These are phyloP conservation scores for Erpetoichthys calabaricus DNA, from an alignment of 2,797 vertebrate species.

Conservation along the genomic window DNA sequence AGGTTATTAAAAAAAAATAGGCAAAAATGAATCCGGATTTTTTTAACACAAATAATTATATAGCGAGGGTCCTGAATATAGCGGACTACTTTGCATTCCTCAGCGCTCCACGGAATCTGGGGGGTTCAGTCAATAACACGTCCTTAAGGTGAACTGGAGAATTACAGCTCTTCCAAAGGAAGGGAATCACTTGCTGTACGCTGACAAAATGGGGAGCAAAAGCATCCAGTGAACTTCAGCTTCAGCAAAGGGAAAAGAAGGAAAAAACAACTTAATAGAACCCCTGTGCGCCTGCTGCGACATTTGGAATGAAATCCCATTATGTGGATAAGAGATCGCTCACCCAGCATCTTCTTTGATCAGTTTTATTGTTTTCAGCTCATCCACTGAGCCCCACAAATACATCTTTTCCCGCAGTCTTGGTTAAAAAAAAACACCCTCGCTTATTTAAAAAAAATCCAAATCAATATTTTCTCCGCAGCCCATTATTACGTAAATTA, in stretches of 20 bases:
- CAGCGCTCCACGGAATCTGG: conserved; percentile 42
- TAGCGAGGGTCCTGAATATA: conserved; percentile 50
- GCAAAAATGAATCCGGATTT: conserved; percentile 20
- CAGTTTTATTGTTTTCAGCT: too few species aligned
- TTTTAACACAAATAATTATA: conserved; percentile 19
- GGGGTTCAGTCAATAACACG: conserved; percentile 45
- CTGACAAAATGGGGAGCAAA: conserved; percentile 10
- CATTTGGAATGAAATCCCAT: too few species aligned
- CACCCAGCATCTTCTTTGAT: too few species aligned
- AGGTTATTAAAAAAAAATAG: conserved; percentile 13
- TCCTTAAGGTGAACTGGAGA: conserved; percentile 33
- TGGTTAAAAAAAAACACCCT: too few species aligned
- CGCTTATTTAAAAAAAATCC: too few species aligned
- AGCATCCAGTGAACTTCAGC: conserved; percentile 21
- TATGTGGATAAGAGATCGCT: too few species aligned
- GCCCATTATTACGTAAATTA: too few species aligned
- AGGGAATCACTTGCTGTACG: conserved; percentile 17
- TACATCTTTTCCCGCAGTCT: too few species aligned
- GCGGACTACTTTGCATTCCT: conserved; percentile 35
- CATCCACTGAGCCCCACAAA: too few species aligned
- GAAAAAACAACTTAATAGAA: conserved; percentile 4
- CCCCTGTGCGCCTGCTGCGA: too few species aligned
- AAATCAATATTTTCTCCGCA: too few species aligned
- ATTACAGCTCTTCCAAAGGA: conserved; percentile 30
- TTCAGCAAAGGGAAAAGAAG: too few species aligned